Percentiles rank a stretch among this genome's conserved stretches.
Evolutionary conservation across 2,888 invertebrate species (phyloP).

Genomic region (Xylota sylvarum): DNA sequence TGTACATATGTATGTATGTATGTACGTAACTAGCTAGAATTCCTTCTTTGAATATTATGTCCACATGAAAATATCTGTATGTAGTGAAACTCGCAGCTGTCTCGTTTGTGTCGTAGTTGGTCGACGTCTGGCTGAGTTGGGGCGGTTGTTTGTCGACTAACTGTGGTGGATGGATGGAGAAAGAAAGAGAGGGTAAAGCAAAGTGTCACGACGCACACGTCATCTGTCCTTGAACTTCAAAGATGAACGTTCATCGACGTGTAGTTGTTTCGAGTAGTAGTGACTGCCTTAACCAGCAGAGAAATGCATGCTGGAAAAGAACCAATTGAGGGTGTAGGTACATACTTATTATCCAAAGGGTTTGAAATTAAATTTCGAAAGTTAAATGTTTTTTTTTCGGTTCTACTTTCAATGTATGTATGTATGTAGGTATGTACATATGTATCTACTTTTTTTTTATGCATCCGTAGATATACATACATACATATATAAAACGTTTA

Average conservation of each 20-base stretch:
- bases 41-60: constrained; percentile 19
- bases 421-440: background rate
- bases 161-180: constrained; percentile 35
- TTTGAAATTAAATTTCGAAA: background rate
- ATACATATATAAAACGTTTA: too few species aligned
- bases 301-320: constrained; percentile 5
- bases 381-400: background rate
- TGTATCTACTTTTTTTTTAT: background rate
- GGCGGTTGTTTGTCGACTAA: constrained; percentile 45
- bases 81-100: constrained; percentile 68
- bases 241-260: constrained; percentile 74
- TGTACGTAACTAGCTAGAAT: background rate
- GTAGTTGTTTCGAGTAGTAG: constrained; percentile 35
- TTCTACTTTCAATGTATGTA: background rate
- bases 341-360: background rate
- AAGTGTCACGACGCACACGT: constrained; percentile 76
- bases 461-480: too few species aligned
- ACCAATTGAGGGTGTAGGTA: constrained; percentile 13
- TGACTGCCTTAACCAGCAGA: constrained; percentile 10
- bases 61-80: constrained; percentile 37
- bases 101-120: constrained; percentile 47
- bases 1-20: background rate
- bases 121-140: constrained; percentile 34
- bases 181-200: constrained; percentile 55
- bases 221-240: constrained; percentile 79